Evolutionary conservation across 1,140 invertebrate species (phyloP), one percentile per base, ranked within the genome.

Genomic region (Charaxes varanes): DNA sequence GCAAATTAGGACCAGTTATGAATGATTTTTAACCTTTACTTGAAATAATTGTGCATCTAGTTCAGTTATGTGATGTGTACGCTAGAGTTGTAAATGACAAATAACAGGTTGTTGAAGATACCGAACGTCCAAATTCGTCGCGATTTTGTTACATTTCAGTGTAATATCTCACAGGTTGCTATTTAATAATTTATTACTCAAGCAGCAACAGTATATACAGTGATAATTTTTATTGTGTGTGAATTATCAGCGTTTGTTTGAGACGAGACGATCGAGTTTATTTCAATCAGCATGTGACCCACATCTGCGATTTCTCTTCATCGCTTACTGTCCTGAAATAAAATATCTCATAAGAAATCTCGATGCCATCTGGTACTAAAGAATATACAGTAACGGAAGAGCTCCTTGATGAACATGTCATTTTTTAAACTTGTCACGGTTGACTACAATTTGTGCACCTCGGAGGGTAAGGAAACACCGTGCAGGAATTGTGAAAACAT

Each of bases 261-360:
- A 26, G 14, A 19, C 18, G 28, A 33, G 48, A 42, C 45, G 42
- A 63, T 35, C 48, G 40, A 60, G 42, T 64, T 62, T 48, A 63
- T 62, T 64, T 69, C 62, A 81, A 81, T 85, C 85, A 86, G 85
- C 85, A 87, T 87, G 85, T 87, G 86, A 87, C 86, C 86, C 85
- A 81, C 83, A 85, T 87, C 77, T 82, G 73, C 84, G 81, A 82
- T 86, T 85, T 85, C 73, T 73, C 70, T 67, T 73, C 62, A 57
- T 73, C 68, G 60, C 70, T 53, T 54, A 61, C 52, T 43, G 56
- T 50, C 55, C 43, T 58, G 34, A 48, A 47, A 41, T 54, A 37
- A 41, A 62, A 38, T 46, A 49, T 36, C 30, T 49, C 47, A n/a
- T 43, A 28, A 21, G 23, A 45, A 43, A 43, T 19, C 30, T 6